phyloP scores from a whole-genome alignment of 1,140 invertebrate genomes.

The Drosophila yakuba region DNA sequence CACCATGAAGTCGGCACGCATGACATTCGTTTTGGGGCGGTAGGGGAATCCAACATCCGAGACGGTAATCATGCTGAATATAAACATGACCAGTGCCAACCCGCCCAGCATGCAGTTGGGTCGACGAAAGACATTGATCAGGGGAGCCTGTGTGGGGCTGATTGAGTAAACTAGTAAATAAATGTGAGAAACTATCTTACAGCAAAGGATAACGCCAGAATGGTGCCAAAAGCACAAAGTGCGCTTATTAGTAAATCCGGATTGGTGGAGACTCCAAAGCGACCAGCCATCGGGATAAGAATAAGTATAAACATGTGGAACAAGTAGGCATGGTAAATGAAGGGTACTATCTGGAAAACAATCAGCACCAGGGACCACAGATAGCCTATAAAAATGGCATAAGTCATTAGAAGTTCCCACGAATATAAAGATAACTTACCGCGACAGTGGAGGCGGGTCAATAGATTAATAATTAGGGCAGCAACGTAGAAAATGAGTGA shows the following conservation, averaged over 20 bases:
- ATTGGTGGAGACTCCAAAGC: slow-evolving; percentile 87
- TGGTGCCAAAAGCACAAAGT: slow-evolving; percentile 84
- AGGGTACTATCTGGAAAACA: slow-evolving; percentile 81
- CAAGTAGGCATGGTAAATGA: slow-evolving; percentile 87
- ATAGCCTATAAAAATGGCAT: slow-evolving; percentile 64
- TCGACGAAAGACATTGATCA: slow-evolving; percentile 67
- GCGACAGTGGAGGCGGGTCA: slow-evolving; percentile 58
- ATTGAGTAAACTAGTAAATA: background rate
- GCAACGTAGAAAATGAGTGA: slow-evolving; percentile 67
- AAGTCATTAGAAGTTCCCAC: background rate
- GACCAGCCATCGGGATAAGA: slow-evolving; percentile 89
- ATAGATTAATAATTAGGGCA: slow-evolving; percentile 63
- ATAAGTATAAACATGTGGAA: slow-evolving; percentile 88
- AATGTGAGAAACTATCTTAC: slow-evolving; percentile 21
- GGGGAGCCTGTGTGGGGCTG: slow-evolving; percentile 41
- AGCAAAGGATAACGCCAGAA: slow-evolving; percentile 69
- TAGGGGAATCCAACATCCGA: slow-evolving; percentile 92
- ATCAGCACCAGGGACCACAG: slow-evolving; percentile 86
- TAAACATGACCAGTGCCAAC: slow-evolving; percentile 84
- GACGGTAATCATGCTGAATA: slow-evolving; percentile 86
- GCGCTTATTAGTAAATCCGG: slow-evolving; percentile 87
- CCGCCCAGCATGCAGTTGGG: slow-evolving; percentile 85
- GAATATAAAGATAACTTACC: slow-evolving; percentile 54
- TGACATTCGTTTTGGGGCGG: slow-evolving; percentile 88
- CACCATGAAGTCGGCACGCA: slow-evolving; percentile 89